Evolutionary conservation across 2,888 invertebrate species (phyloP).

Genomic region (Ectemnius lituratus): DNA sequence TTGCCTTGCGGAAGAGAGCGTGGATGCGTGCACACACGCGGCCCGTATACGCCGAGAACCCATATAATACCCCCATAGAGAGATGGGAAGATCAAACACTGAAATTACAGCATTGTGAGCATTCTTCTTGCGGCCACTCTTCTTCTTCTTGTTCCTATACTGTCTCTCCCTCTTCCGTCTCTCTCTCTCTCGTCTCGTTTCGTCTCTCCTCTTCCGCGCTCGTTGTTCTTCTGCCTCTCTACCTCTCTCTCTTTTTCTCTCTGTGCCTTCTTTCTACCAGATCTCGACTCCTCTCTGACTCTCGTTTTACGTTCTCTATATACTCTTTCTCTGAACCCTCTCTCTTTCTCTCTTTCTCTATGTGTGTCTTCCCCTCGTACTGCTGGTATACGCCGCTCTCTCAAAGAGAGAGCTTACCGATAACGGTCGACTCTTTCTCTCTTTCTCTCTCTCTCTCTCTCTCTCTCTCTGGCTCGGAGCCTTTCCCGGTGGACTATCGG

Average conservation of each 20-base stretch:
- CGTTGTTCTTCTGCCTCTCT: slow-evolving; percentile 32
- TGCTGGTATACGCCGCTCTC: too few relatives aligned
- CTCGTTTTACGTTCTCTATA: too few relatives aligned
- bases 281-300: too few relatives aligned
- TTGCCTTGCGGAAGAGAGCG: too few relatives aligned
- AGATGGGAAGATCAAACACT: slow-evolving; percentile 76
- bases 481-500: slow-evolving; percentile 20
- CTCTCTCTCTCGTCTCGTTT: slow-evolving; percentile 6
- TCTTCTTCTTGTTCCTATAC: slow-evolving; percentile 50
- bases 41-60: slow-evolving; percentile 57
- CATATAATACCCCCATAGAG: slow-evolving; percentile 70
- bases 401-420: too few relatives aligned
- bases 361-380: too few relatives aligned
- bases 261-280: too few relatives aligned
- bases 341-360: too few relatives aligned
- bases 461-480: slow-evolving; percentile 17
- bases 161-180: slow-evolving; percentile 24
- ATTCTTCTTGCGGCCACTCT: slow-evolving; percentile 70
- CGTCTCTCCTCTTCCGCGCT: slow-evolving; percentile 12
- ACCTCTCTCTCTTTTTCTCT: slow-evolving; percentile 2
- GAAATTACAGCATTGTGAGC: slow-evolving; percentile 76
- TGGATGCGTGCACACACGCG: slow-evolving; percentile 20
- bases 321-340: too few relatives aligned
- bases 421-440: slow-evolving; percentile 11
- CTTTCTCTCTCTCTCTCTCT: slow-evolving; percentile 12